Evolutionary conservation across 2,797 vertebrate species (phyloP).

Genomic region (Sebastes hubbsi): DNA sequence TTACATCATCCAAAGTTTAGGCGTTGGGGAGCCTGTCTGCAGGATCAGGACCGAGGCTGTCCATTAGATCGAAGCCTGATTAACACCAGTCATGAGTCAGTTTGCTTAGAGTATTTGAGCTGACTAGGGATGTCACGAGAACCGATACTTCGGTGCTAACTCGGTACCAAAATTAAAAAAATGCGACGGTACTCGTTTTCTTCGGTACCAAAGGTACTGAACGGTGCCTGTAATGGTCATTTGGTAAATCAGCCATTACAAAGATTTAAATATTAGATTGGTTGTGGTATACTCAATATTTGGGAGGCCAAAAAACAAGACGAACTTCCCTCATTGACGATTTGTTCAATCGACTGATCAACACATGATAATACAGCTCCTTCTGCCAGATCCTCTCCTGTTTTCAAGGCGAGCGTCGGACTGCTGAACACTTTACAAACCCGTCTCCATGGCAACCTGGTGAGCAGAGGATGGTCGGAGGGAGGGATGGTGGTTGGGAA

Average conservation of each 20-base stretch:
- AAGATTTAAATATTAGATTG: background rate
- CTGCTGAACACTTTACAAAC: conserved; percentile 4
- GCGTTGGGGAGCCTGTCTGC: too few relatives aligned
- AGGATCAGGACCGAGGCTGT: too few relatives aligned
- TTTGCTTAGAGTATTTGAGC: too few relatives aligned
- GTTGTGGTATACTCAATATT: background rate
- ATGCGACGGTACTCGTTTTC: too few relatives aligned
- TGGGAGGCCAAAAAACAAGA: background rate
- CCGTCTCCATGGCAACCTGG: conserved; percentile 36
- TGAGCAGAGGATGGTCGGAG: background rate
- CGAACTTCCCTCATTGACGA: rapidly evolving
- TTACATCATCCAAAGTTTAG: background rate
- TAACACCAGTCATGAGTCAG: too few relatives aligned
- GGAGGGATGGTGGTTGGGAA: background rate
- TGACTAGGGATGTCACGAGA: too few relatives aligned
- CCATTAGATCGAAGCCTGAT: too few relatives aligned
- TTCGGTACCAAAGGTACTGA: too few relatives aligned
- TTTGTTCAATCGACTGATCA: background rate
- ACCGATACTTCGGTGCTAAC: too few relatives aligned
- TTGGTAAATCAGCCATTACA: background rate
- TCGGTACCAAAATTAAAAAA: too few relatives aligned
- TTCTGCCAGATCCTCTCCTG: background rate
- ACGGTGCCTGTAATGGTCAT: too few relatives aligned
- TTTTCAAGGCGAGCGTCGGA: background rate
- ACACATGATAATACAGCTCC: background rate